These are phyloP conservation scores for Choristoneura fumiferana DNA, from an alignment of 1,140 invertebrate genomes.

Conservation along the genomic window DNA sequence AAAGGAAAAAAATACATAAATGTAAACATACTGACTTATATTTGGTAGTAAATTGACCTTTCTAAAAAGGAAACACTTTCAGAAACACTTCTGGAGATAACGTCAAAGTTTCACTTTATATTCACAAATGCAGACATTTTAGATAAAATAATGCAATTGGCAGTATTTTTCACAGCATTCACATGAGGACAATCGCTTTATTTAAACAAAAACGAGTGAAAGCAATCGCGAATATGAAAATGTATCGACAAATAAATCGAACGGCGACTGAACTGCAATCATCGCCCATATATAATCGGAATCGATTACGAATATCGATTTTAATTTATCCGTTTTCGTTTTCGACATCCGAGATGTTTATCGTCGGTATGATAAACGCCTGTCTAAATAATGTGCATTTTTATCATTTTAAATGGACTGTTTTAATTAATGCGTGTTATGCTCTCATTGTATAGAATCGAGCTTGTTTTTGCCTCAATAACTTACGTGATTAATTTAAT, in stretches of 20 bases:
- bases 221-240: constrained; percentile 2
- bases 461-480: too few species aligned
- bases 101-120: background rate
- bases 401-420: constrained; percentile 16
- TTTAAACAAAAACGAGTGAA: constrained; percentile 9
- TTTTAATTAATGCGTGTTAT: constrained; percentile 14
- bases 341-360: constrained; percentile 17
- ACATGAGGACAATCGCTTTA: background rate
- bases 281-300: constrained; percentile 32
- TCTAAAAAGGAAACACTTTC: background rate
- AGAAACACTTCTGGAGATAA: background rate
- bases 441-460: too few species aligned
- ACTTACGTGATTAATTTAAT: too few species aligned
- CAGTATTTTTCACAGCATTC: background rate
- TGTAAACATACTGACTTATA: background rate
- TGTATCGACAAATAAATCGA: constrained; percentile 27
- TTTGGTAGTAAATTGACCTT: background rate
- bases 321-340: constrained; percentile 24
- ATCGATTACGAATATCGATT: constrained; percentile 33
- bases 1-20: too few species aligned
- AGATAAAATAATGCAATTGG: background rate
- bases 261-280: constrained; percentile 25
- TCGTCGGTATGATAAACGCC: background rate
- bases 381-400: constrained; percentile 5
- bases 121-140: constrained; percentile 1